Evolutionary conservation across 1,140 invertebrate species (phyloP).

Genomic region (Drosophila ogumai): DNA sequence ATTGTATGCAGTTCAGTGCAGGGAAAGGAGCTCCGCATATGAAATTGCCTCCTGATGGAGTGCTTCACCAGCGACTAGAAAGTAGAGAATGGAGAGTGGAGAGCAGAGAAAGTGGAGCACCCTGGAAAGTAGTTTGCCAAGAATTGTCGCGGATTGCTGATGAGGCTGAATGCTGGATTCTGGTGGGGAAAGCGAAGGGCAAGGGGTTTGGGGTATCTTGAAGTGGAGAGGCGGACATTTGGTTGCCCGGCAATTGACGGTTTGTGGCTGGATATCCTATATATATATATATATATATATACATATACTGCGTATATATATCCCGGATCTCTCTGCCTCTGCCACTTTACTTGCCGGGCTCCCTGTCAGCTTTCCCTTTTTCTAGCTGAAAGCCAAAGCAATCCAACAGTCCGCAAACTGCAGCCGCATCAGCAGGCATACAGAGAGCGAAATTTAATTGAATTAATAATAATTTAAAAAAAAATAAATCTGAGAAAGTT

Average conservation of each 20-base stretch:
- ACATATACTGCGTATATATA: constrained; percentile 17
- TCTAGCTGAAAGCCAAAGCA: constrained; percentile 39
- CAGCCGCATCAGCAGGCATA: constrained; percentile 36
- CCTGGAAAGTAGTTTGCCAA: constrained; percentile 69
- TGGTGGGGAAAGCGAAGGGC: not conserved
- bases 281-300: not conserved
- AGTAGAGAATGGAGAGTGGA: constrained; percentile 4
- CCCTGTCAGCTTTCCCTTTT: constrained; percentile 58
- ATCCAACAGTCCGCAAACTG: constrained; percentile 44
- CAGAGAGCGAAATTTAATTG: not conserved
- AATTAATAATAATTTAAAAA: no score
- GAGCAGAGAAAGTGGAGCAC: constrained; percentile 51
- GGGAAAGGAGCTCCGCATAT: constrained; percentile 33
- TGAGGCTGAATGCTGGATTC: constrained; percentile 49
- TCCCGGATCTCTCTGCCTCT: constrained; percentile 33
- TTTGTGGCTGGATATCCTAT: constrained; percentile 70
- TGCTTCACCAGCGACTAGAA: constrained; percentile 3
- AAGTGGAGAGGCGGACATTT: constrained; percentile 33
- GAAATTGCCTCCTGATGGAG: constrained; percentile 33
- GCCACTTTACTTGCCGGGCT: not conserved
- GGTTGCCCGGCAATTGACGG: constrained; percentile 79
- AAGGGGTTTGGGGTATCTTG: constrained; percentile 5
- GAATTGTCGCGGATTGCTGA: constrained; percentile 77
- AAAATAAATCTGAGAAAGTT: no score
- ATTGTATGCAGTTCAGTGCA: constrained; percentile 76